Conservation (phyloP, 2,888 invertebrate genomes). For the Torymus auratus region DNA sequence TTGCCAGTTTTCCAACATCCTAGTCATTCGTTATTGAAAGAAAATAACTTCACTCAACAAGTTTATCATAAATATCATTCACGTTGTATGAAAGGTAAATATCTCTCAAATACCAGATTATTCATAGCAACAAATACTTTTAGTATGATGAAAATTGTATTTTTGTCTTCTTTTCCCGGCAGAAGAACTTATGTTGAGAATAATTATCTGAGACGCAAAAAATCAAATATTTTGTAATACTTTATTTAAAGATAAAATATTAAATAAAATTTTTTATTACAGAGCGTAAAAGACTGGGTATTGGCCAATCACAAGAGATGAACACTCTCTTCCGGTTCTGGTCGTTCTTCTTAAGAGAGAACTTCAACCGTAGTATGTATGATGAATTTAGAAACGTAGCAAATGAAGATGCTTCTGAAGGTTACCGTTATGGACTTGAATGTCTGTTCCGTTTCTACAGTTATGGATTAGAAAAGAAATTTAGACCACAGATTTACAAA, state of each 20-base stretch:
- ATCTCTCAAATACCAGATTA: too few relatives aligned
- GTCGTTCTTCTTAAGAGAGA: constrained; percentile 99
- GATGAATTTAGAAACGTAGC: constrained; percentile 95
- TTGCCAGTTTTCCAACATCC: constrained; percentile 97
- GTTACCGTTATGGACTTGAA: constrained; percentile 92
- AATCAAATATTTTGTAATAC: neutral
- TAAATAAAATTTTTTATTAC: constrained; percentile 68
- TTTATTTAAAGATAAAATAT: neutral
- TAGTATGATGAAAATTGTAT: constrained; percentile 66
- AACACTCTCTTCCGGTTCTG: constrained; percentile 99
- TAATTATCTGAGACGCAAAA: constrained; percentile 64
- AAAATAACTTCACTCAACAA: constrained; percentile 98
- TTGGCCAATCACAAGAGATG: constrained; percentile 98
- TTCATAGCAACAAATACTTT: neutral
- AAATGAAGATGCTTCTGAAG: constrained; percentile 93
- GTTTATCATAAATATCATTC: constrained; percentile 97
- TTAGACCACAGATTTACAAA: constrained; percentile 95
- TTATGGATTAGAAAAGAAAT: constrained; percentile 97
- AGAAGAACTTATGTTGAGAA: constrained; percentile 67
- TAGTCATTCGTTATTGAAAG: constrained; percentile 93
- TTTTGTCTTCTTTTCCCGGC: constrained; percentile 75
- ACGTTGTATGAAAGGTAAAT: constrained; percentile 91
- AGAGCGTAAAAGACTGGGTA: constrained; percentile 95
- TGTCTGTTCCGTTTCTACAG: constrained; percentile 97
- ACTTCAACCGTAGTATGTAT: constrained; percentile 99